Base-by-base conservation (phyloP, 2,113 vertebrate genomes). In the Seriola aureovittata region DNA sequence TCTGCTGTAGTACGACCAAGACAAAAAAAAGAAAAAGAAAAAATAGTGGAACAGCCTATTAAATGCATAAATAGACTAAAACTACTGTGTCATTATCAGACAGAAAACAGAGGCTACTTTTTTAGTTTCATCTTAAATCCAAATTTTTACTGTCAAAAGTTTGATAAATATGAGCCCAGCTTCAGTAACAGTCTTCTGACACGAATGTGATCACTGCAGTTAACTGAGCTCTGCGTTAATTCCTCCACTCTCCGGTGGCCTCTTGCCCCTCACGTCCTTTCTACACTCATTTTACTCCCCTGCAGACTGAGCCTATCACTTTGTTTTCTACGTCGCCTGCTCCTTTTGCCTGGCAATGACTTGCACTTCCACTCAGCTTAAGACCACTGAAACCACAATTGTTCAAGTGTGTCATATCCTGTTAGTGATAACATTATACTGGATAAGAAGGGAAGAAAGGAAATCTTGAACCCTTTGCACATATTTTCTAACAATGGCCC, bases 341-440 rank as follows among this genome's bases (percentile, higher is more conserved):
- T 29, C 21, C 54, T 12, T 71, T 13, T 36, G 48, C 32, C 25
- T 14, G 19, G 48, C 34, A n/a, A 55, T 85, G 84, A 86, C 84
- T 86, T 85, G 83, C 81, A 78, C 81, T 75, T 81, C 68, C 42
- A 66, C 46, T 67, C 46, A 12, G 71, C 75, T 57, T 58, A 60
- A 46, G 32, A 54, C 70, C 79, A 21, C n/a, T 17, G 42, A 71
- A 63, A 44, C 71, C 79, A 62, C 55, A 29, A 78, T 21, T 67
- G 52, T 25, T 84, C 11, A 13, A 75, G 74, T 38, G 69, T 77
- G 73, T 73, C 73, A 57, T 11, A 50, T 83, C 83, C 72, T 78
- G 67, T 66, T 19, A n/a, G 58, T 13, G 74, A 84, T 74, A 86
- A 74, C 81, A 7, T 86, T 81, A 71, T 14, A 36, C 76, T 55